Percentiles rank a stretch among this genome's conserved stretches.
These are phyloP conservation scores for Antennarius maculatus DNA, from an alignment of 2,797 vertebrate genomes.

Conservation along the genomic window DNA sequence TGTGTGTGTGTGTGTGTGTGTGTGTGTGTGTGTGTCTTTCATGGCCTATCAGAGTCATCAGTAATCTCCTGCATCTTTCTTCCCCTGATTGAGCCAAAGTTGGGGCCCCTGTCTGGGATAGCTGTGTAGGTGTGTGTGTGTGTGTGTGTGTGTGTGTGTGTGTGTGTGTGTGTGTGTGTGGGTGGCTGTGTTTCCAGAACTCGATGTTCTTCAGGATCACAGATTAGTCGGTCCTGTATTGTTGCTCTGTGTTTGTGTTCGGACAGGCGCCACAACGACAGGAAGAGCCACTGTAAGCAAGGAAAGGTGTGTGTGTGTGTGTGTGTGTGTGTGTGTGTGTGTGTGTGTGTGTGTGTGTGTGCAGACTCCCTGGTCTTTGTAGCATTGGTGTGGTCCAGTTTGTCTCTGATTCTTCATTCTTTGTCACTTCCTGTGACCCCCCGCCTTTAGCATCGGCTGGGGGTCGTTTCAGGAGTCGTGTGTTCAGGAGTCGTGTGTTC, in stretches of 20 bases:
- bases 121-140: constrained; percentile 70
- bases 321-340: constrained; percentile 19
- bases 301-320: constrained; percentile 65
- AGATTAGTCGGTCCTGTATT: constrained; percentile 81
- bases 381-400: constrained; percentile 6
- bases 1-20: constrained; percentile 29
- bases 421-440: too few species aligned
- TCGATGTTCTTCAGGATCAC: constrained; percentile 79
- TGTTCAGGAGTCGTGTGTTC: too few species aligned
- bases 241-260: constrained; percentile 82
- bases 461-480: too few species aligned
- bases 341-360: constrained; percentile 16
- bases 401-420: too few species aligned
- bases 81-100: constrained; percentile 70
- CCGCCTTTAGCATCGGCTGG: too few species aligned
- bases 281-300: constrained; percentile 79
- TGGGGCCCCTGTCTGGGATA: constrained; percentile 69
- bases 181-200: constrained; percentile 75
- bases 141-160: constrained; percentile 53
- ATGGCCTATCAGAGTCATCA: constrained; percentile 69
- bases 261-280: constrained; percentile 74
- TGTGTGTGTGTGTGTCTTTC: constrained; percentile 50
- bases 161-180: constrained; percentile 51
- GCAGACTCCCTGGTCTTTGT: constrained; percentile 5
- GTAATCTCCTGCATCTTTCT: constrained; percentile 76